Base-by-base conservation (phyloP, 2,797 vertebrate species). In the Rhodeus uyekii region DNA sequence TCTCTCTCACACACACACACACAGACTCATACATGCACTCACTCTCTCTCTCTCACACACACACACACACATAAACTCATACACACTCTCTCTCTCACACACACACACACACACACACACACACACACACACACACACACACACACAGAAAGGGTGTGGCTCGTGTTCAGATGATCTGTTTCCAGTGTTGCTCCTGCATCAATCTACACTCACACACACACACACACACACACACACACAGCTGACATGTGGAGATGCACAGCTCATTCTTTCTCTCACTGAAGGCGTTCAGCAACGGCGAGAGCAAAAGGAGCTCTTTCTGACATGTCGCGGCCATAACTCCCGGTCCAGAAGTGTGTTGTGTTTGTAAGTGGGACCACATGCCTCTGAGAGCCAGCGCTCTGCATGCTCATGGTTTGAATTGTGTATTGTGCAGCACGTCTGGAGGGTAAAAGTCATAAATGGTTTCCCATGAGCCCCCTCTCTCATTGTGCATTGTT, bases 401-500 rank as follows among this genome's bases (percentile, higher is more conserved):
- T 8, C 16, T 8, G 34, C 50, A 24, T 71, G 27, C 24, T 50
- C 44, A 16, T 13, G 42, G 39, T 48, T 46, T 83, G 74, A 68
- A 9, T 48, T 32, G 38, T 68, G 65, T 77, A 46, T 78, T 61
- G 74, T 42, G 50, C 24, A 60, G 80, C 38, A 60, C 27, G 50
- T 68, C 48, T 74, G 65, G 32, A 48, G 65, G 67, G 64, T 29
- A 48, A 63, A 69, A 65, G 32, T 77, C 75, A 83, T 72, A 63
- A 83, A 72, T 42, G 53, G 53, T 24, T 50, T 83, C 65, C 55
- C 81, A 72, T 38, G 55, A 50, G 76, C 38, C 38, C 29, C 44
- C 48, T 78, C 82, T 46, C 29, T 74, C 61, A 83, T 79, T 84
- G 82, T 84, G 76, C 71, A 79, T 84, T 84, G 82, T 83, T 83